Conservation (phyloP, 2,113 vertebrate genomes). For the Leptodactylus fuscus region DNA sequence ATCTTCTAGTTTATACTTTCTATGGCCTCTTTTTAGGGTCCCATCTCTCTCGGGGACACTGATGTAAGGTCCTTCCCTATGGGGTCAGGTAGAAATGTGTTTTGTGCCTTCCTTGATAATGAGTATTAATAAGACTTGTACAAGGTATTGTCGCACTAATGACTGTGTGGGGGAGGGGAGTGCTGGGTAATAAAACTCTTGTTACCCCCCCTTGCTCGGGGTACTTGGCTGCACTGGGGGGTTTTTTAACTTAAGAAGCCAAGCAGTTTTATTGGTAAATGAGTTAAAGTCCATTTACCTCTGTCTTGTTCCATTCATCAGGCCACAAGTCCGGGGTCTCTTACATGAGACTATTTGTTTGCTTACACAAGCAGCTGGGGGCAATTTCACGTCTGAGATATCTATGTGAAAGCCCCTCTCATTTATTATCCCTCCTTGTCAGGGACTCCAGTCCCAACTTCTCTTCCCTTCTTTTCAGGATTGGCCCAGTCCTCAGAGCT, state of each 20-base stretch:
- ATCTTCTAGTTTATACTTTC: too few species aligned
- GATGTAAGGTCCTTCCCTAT: neutral
- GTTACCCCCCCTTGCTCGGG: conserved; percentile 68
- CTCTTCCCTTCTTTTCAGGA: conserved; percentile 40
- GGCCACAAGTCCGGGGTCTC: conserved; percentile 88
- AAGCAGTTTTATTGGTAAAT: conserved; percentile 86
- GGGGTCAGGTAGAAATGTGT: neutral
- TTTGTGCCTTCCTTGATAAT: neutral
- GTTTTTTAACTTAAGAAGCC: conserved; percentile 73
- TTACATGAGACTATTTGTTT: conserved; percentile 96
- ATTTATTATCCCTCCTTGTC: conserved; percentile 92
- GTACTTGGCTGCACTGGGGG: conserved; percentile 73
- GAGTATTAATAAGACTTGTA: neutral
- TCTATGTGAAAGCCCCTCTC: conserved; percentile 93
- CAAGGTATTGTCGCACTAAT: neutral
- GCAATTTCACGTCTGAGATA: conserved; percentile 98
- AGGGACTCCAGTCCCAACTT: conserved; percentile 83
- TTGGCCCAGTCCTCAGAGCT: conserved; percentile 1
- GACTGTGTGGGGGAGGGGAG: neutral
- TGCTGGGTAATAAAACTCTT: conserved; percentile 62
- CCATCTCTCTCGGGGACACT: neutral
- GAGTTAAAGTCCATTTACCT: conserved; percentile 97
- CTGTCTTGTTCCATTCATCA: conserved; percentile 96
- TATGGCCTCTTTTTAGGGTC: too few species aligned
- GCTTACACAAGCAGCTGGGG: conserved; percentile 95